These are phyloP conservation scores for Xestia sexstrigata DNA, from an alignment of 2,888 invertebrate genomes.

Conservation along the genomic window DNA sequence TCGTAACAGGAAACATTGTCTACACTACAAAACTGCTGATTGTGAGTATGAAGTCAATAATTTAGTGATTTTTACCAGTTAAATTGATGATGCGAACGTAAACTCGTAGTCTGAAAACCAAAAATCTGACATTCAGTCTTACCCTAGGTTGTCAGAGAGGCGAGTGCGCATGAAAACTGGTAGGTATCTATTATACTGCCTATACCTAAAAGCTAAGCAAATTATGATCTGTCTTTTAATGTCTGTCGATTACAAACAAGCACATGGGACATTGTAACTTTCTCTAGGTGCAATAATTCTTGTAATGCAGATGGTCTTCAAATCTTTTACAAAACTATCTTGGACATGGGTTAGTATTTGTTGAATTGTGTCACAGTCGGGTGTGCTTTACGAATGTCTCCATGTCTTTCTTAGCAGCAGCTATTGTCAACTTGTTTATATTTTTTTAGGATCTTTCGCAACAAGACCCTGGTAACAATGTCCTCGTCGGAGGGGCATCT, in stretches of 20 bases:
- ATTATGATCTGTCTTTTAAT: too few species aligned
- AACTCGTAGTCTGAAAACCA: background rate
- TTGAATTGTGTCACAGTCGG: background rate
- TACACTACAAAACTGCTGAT: conserved; percentile 38
- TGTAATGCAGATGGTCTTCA: too few species aligned
- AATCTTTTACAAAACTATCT: background rate
- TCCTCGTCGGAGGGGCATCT: conserved; percentile 50
- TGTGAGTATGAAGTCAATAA: conserved; percentile 32
- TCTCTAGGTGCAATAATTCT: too few species aligned
- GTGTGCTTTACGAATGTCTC: too few species aligned
- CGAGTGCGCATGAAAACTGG: background rate
- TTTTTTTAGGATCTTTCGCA: conserved; percentile 43
- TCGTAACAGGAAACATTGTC: conserved; percentile 20
- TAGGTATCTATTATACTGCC: too few species aligned
- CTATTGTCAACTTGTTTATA: background rate
- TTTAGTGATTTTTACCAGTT: background rate
- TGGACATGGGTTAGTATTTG: background rate
- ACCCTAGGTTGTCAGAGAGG: background rate
- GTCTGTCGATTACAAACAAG: too few species aligned
- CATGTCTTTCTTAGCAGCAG: background rate
- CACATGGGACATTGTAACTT: too few species aligned
- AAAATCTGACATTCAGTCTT: background rate
- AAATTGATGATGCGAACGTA: background rate
- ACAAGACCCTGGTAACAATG: conserved; percentile 28
- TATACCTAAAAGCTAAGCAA: too few species aligned